phyloP scores from a whole-genome alignment of 2,888 invertebrate species.

The Aporophyla nigra region DNA sequence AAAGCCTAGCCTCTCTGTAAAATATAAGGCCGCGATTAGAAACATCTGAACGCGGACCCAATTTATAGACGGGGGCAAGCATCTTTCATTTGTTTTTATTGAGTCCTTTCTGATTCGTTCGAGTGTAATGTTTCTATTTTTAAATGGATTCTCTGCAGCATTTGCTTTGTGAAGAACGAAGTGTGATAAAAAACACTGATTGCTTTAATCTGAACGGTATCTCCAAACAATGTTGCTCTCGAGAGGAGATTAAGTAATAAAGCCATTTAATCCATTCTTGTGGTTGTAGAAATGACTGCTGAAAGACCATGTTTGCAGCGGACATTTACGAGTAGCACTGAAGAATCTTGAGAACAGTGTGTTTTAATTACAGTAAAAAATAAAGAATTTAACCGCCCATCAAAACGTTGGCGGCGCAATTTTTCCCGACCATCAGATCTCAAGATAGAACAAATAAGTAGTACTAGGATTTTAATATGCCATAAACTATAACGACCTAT shows the following conservation, averaged over 20 bases:
- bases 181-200: constrained; percentile 7
- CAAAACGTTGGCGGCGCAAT: constrained; percentile 70
- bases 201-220: not conserved
- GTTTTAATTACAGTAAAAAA: constrained; percentile 57
- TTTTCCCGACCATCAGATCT: constrained; percentile 75
- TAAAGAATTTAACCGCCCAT: constrained; percentile 61
- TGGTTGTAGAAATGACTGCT: constrained; percentile 13
- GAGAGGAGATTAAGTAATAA: not conserved
- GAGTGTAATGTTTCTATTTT: constrained; percentile 44
- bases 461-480: constrained; percentile 80
- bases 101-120: constrained; percentile 32
- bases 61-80: constrained; percentile 45
- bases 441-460: constrained; percentile 76
- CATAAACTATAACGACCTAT: constrained; percentile 77
- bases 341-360: constrained; percentile 26
- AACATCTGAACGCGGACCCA: constrained; percentile 51
- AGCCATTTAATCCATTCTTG: not conserved
- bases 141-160: constrained; percentile 21
- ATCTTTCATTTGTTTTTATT: constrained; percentile 36
- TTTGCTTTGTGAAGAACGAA: constrained; percentile 16
- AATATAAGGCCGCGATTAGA: constrained; percentile 60
- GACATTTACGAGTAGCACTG: constrained; percentile 45
- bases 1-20: constrained; percentile 58
- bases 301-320: constrained; percentile 14
- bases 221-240: not conserved